phyloP scores from a whole-genome alignment of 2,113 vertebrate species.

The Pampusana beccarii region DNA sequence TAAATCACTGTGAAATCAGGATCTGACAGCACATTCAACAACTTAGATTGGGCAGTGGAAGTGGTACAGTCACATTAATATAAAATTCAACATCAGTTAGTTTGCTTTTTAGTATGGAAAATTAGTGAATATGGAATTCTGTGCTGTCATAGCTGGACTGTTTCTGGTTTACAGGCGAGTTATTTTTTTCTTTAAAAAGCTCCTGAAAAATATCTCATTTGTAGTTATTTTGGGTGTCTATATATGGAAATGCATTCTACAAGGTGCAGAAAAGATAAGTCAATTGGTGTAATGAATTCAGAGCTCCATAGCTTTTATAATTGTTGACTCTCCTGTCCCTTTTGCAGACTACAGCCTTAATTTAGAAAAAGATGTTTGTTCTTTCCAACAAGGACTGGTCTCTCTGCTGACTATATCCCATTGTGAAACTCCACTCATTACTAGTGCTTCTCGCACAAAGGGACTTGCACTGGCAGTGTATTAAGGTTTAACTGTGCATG shows the following conservation, averaged over 20 bases:
- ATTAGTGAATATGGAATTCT: neutral
- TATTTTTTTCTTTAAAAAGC: neutral
- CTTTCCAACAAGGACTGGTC: neutral
- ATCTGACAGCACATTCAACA: neutral
- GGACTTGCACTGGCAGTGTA: neutral
- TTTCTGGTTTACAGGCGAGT: fast-evolving
- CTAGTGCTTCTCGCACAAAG: neutral
- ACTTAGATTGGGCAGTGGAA: neutral
- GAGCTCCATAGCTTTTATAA: neutral
- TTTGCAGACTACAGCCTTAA: neutral
- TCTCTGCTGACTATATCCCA: neutral
- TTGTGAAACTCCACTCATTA: neutral
- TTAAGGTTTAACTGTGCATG: neutral
- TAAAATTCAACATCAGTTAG: neutral
- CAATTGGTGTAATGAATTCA: neutral
- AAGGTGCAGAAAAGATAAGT: neutral
- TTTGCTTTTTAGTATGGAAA: neutral
- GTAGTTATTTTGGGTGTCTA: neutral
- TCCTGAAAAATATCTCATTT: neutral
- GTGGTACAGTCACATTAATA: neutral
- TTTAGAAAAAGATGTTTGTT: neutral
- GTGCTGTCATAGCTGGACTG: neutral
- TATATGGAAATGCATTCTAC: neutral
- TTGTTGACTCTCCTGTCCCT: neutral
- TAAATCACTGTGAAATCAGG: neutral